Base-by-base conservation (phyloP, 2,888 invertebrate genomes). In the Noctuana brunneofusca region DNA sequence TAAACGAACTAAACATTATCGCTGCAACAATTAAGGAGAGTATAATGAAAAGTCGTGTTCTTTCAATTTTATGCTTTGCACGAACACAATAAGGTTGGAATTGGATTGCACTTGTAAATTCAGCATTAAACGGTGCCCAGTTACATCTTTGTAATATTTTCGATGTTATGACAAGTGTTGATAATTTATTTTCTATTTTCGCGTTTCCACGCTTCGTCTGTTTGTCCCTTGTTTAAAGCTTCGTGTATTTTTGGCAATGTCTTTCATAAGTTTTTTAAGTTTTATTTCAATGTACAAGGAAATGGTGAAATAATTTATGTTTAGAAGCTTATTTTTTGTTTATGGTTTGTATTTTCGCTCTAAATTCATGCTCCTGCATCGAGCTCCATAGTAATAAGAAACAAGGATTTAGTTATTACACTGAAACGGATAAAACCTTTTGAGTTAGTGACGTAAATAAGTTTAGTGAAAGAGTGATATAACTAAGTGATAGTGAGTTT, bases 1-100 rank as follows among this genome's bases (percentile, higher is more conserved):
- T 87, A 86, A 87, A 87, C 82, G 72, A 81, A 87, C 84, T 82
- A 85, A 84, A 84, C 79, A 79, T 75, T 84, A 81, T 80, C 75
- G 79, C 80, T 80, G 79, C 81, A 81, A 87, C 84, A 87, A 89
- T 89, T 88, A 89, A 84, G 81, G 78, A 82, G 75, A 74, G 74
- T 77, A 83, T 86, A 86, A 84, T 85, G 78, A 83, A 84, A 75
- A 64, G 63, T 27, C 65, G 14, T 35, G 24, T 24, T 2, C 63
- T 50, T 75, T 72, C 74, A 32, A 64, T 68, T 73, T 72, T 11
- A 35, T 1, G 43, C 3, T 0, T 0, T 0, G 24, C 12, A 0
- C 5, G n/a, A 3, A 43, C 0, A 11, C 3, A 43, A 18, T 76
- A 80, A 63, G 71, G 79, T 74, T 65, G 30, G 69, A 60, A 71